Conservation (phyloP, 2,113 vertebrate genomes). For the Xiphias gladius region DNA sequence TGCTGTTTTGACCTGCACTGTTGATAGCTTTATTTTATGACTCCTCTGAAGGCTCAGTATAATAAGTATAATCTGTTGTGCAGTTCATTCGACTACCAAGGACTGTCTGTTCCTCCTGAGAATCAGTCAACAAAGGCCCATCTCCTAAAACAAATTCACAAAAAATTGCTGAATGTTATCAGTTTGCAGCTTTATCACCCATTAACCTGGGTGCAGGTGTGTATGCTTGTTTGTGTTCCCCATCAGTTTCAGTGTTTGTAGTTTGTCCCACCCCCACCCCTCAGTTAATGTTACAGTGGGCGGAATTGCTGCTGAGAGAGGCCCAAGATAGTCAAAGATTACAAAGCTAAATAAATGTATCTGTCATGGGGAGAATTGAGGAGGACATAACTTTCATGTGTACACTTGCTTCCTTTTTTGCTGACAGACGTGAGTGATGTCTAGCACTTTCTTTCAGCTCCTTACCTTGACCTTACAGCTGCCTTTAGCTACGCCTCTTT, state of each 20-base stretch:
- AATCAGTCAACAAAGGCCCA: not conserved
- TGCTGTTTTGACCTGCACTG: too few relatives aligned
- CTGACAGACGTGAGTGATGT: too few relatives aligned
- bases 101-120: not conserved
- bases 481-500: too few relatives aligned
- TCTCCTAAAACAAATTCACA: not conserved
- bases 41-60: not conserved
- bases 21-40: not conserved
- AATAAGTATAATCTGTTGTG: not conserved
- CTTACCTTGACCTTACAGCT: too few relatives aligned
- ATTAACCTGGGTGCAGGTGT: not conserved
- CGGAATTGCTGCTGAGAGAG: not conserved
- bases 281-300: not conserved
- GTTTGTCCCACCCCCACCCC: not conserved
- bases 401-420: too few relatives aligned
- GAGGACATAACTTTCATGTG: too few relatives aligned
- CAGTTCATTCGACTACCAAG: not conserved
- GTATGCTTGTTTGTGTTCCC: not conserved
- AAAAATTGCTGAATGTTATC: not conserved
- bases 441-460: too few relatives aligned
- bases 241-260: too few relatives aligned
- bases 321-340: not conserved
- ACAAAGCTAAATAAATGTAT: not conserved
- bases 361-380: too few relatives aligned
- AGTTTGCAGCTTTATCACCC: not conserved